These are phyloP conservation scores for Pangasius krempfi DNA, from an alignment of 2,797 vertebrate species.

Conservation along the genomic window DNA sequence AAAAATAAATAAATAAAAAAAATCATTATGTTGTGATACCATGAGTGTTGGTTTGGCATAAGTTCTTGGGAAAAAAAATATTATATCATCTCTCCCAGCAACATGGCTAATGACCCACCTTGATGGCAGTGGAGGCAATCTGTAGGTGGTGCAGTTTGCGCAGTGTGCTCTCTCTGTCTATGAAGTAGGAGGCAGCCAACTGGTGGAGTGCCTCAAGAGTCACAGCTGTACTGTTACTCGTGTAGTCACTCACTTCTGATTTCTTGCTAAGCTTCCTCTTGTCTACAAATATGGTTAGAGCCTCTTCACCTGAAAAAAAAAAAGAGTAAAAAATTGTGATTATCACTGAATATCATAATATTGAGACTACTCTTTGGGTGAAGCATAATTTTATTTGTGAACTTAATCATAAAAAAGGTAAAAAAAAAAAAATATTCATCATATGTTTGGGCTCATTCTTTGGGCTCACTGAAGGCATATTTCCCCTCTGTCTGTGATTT, in stretches of 20 bases:
- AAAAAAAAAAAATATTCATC: background rate
- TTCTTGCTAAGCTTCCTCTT: constrained; percentile 92
- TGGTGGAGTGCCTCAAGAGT: constrained; percentile 92
- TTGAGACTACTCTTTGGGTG: too few relatives aligned
- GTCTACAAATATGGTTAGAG: constrained; percentile 97
- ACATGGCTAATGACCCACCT: constrained; percentile 77
- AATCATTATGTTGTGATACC: background rate
- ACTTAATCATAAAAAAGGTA: background rate
- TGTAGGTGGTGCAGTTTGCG: constrained; percentile 94
- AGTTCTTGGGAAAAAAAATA: constrained; percentile 8
- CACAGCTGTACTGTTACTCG: constrained; percentile 83
- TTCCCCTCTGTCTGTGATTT: background rate
- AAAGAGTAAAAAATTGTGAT: constrained; percentile 27
- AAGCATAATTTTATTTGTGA: background rate
- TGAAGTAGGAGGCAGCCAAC: constrained; percentile 96
- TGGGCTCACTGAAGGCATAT: background rate
- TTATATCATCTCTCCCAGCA: constrained; percentile 6
- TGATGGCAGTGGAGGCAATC: constrained; percentile 94
- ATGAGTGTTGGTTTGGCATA: constrained; percentile 3
- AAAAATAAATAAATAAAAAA: background rate
- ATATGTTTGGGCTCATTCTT: background rate
- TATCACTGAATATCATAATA: background rate
- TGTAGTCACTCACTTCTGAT: constrained; percentile 82
- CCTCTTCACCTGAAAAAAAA: constrained; percentile 86
- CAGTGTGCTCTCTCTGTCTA: constrained; percentile 93